These are phyloP conservation scores for Chloroceryle amazona DNA, from an alignment of 2,797 vertebrate species.

Conservation along the genomic window DNA sequence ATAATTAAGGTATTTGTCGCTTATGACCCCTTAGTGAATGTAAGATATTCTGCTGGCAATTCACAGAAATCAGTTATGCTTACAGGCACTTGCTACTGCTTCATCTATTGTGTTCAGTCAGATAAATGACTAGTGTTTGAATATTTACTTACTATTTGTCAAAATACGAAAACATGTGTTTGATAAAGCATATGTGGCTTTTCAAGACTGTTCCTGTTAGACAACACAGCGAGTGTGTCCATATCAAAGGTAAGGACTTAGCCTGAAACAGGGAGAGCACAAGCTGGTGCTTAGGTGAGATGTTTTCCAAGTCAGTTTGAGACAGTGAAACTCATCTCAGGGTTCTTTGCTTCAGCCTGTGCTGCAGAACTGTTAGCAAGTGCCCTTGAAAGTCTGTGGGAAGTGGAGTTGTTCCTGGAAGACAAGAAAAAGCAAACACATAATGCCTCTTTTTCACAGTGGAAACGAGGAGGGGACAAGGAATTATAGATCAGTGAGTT, in stretches of 20 bases:
- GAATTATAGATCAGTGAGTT: slow-evolving; percentile 32
- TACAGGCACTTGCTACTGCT: not conserved
- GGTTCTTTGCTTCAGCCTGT: slow-evolving; percentile 37
- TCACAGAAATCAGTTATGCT: not conserved
- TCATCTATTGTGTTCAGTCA: not conserved
- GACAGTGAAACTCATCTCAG: not conserved
- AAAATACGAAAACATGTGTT: not conserved
- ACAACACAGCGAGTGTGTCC: not conserved
- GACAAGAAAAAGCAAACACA: slow-evolving; percentile 7
- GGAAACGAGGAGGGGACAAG: not conserved
- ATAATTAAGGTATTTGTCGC: not conserved
- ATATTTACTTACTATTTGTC: not conserved
- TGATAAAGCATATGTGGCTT: not conserved
- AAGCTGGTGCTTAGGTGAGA: not conserved
- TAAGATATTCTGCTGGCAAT: not conserved
- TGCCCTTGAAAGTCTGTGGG: slow-evolving; percentile 10
- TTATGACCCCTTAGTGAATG: not conserved
- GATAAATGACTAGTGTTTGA: not conserved
- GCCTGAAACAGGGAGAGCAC: not conserved
- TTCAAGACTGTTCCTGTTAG: not conserved
- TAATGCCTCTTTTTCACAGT: not conserved
- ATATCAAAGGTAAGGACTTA: not conserved
- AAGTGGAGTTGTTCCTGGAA: not conserved
- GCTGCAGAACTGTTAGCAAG: slow-evolving; percentile 19
- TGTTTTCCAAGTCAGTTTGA: not conserved